Evolutionary conservation across 2,888 invertebrate genomes (phyloP).

Genomic region (Latrodectus hesperus): DNA sequence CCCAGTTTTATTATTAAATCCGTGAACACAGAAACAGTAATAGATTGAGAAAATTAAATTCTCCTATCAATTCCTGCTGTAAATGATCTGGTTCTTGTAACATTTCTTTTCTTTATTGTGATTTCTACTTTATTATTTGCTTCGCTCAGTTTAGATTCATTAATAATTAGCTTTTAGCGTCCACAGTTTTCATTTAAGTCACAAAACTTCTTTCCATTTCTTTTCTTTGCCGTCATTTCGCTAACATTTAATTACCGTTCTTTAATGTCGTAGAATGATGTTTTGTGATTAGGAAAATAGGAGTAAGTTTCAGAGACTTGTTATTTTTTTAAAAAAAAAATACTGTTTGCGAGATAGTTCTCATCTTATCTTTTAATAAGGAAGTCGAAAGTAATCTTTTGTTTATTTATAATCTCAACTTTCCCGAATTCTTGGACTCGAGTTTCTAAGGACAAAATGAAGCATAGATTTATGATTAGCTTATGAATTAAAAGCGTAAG

Average conservation of each 20-base stretch:
- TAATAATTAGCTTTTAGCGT: conserved; percentile 24
- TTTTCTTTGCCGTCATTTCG: neutral
- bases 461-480: too few relatives aligned
- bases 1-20: too few relatives aligned
- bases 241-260: conserved; percentile 48
- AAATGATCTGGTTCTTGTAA: neutral
- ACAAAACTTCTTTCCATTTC: neutral
- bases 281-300: too few relatives aligned
- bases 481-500: too few relatives aligned
- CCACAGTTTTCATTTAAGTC: neutral
- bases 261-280: neutral
- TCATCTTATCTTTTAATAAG: too few relatives aligned
- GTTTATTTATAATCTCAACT: too few relatives aligned
- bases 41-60: neutral
- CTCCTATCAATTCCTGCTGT: neutral
- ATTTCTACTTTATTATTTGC: conserved; percentile 12
- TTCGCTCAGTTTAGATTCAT: conserved; percentile 15
- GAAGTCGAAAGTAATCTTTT: too few relatives aligned
- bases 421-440: too few relatives aligned
- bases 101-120: neutral
- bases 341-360: too few relatives aligned
- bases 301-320: too few relatives aligned
- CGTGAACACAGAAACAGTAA: neutral
- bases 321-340: too few relatives aligned
- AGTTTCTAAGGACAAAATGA: too few relatives aligned